phyloP scores from a whole-genome alignment of 2,113 vertebrate genomes.

The Micronisus gabar region DNA sequence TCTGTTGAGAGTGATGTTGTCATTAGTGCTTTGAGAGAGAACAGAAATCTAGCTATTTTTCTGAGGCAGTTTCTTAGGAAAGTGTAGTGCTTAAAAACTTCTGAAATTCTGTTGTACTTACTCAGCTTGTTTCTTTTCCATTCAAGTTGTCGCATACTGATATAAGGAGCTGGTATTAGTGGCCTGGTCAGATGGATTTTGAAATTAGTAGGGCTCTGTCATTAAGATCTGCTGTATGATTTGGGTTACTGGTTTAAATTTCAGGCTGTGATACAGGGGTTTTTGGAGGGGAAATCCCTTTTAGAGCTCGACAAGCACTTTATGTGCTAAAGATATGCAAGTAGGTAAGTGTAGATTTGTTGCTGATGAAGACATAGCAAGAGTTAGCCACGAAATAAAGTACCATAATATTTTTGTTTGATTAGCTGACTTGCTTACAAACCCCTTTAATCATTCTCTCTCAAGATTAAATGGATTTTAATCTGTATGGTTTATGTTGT shows the following conservation, averaged over 20 bases:
- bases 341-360: not conserved
- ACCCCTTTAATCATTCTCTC: not conserved
- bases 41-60: not conserved
- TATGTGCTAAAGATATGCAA: rapidly evolving
- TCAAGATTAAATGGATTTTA: not conserved
- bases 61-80: not conserved
- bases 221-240: not conserved
- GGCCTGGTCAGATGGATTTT: not conserved
- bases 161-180: not conserved
- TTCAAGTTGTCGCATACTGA: not conserved
- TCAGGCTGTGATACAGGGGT: not conserved
- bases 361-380: not conserved
- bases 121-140: not conserved
- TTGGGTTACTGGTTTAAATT: not conserved
- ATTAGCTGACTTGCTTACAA: not conserved
- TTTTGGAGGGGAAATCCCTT: not conserved
- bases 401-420: not conserved
- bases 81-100: not conserved
- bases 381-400: not conserved
- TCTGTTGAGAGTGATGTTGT: not conserved
- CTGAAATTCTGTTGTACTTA: not conserved
- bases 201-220: not conserved
- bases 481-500: not conserved
- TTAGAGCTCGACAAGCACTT: not conserved
- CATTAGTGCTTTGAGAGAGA: not conserved